A percentile compares a stretch with the other conserved stretches of the same genome.
Evolutionary conservation across 2,113 vertebrate genomes (phyloP).

Genomic region (Zosterops japonicus): DNA sequence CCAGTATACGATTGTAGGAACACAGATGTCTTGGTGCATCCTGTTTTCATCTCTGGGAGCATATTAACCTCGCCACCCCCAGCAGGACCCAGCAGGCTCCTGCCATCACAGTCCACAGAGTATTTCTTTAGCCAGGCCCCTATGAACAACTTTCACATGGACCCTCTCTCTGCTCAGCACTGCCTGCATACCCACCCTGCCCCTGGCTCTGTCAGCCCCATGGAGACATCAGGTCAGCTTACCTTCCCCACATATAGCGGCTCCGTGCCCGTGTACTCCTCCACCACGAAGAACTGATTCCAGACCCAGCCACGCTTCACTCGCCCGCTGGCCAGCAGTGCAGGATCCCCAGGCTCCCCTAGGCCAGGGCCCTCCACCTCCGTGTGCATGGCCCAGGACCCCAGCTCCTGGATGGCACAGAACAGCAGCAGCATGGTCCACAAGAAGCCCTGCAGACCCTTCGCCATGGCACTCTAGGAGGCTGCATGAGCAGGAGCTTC

Average conservation of each 20-base stretch:
- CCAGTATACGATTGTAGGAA: rapidly evolving
- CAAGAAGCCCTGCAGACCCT: slow-evolving; percentile 37
- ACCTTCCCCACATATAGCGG: slow-evolving; percentile 98
- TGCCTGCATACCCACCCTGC: neutral
- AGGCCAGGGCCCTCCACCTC: neutral
- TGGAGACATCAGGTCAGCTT: neutral
- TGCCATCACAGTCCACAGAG: neutral
- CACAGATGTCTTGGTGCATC: neutral
- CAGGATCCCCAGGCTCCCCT: slow-evolving; percentile 50
- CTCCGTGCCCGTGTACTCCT: slow-evolving; percentile 97
- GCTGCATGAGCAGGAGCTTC: slow-evolving; percentile 21
- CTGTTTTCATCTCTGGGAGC: neutral
- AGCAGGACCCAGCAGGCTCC: neutral
- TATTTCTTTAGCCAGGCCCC: neutral
- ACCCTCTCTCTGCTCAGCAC: neutral
- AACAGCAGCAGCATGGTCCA: slow-evolving; percentile 67
- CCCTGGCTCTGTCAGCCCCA: neutral
- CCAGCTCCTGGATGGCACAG: slow-evolving; percentile 38
- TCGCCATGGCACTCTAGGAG: slow-evolving; percentile 38
- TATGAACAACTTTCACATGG: rapidly evolving
- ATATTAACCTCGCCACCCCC: neutral
- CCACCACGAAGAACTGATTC: slow-evolving; percentile 99
- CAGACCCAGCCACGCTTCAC: slow-evolving; percentile 99
- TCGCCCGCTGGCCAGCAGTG: slow-evolving; percentile 74
- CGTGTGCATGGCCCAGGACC: neutral